Conservation (phyloP, 2,797 vertebrate genomes). For the Leucoraja ocellata region DNA sequence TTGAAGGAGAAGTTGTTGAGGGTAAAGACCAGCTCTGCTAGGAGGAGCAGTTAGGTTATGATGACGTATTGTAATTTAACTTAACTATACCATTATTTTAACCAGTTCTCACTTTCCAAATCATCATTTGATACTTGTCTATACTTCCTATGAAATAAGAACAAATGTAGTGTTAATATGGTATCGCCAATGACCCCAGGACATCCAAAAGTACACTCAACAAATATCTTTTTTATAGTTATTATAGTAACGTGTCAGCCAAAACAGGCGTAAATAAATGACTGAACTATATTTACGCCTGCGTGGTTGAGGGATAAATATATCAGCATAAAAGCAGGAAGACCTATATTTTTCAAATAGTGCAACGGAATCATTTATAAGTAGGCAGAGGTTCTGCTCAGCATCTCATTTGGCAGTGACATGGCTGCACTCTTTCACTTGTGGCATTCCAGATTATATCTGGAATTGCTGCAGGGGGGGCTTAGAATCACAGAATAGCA, state of each 20-base stretch:
- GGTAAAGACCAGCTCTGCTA: too few relatives aligned
- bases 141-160: background rate
- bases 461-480: background rate
- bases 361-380: background rate
- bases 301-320: background rate
- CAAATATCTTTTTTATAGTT: background rate
- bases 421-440: background rate
- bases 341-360: background rate
- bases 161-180: background rate
- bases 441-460: background rate
- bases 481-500: background rate
- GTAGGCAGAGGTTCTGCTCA: background rate
- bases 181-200: background rate
- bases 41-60: too few relatives aligned
- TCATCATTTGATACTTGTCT: background rate
- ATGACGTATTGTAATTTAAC: background rate
- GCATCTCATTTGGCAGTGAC: background rate
- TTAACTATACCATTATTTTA: background rate
- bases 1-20: too few relatives aligned
- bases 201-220: background rate
- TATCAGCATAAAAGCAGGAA: background rate
- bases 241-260: background rate
- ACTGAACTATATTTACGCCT: background rate
- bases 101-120: background rate
- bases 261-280: background rate